Evolutionary conservation across 2,888 invertebrate genomes (phyloP).

Genomic region (Drosophila affinis): DNA sequence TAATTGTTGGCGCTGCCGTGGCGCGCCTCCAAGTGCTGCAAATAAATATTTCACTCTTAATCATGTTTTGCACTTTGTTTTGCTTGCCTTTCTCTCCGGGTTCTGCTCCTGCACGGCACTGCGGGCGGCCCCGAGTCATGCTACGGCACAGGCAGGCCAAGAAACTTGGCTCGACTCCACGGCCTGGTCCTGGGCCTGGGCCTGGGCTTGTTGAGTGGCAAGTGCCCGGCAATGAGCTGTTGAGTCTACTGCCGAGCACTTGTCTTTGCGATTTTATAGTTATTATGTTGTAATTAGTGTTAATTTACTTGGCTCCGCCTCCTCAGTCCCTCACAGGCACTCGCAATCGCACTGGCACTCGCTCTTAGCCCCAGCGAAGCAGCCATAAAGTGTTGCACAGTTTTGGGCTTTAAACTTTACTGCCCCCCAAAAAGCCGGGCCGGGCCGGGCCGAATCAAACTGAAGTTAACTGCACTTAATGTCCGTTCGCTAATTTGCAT

Average conservation of each 20-base stretch:
- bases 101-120: constrained; percentile 30
- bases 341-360: background rate
- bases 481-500: constrained; percentile 62
- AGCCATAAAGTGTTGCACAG: constrained; percentile 36
- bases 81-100: constrained; percentile 42
- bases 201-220: constrained; percentile 54
- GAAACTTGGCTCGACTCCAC: constrained; percentile 63
- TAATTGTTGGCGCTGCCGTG: constrained; percentile 73
- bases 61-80: constrained; percentile 71
- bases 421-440: constrained; percentile 9
- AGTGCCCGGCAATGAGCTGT: constrained; percentile 67
- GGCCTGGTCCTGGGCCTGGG: constrained; percentile 20
- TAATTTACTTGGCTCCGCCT: constrained; percentile 59
- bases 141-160: constrained; percentile 35
- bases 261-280: constrained; percentile 71
- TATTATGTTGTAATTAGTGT: constrained; percentile 77
- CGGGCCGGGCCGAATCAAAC: constrained; percentile 24
- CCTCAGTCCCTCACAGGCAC: constrained; percentile 18
- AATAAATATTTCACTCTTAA: constrained; percentile 79
- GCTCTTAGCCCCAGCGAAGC: constrained; percentile 5
- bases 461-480: constrained; percentile 66
- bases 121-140: constrained; percentile 50
- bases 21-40: constrained; percentile 74
- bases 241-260: constrained; percentile 64
- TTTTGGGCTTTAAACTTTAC: constrained; percentile 33